Evolutionary conservation across 1,140 invertebrate genomes (phyloP).

Genomic region (Periplaneta americana): DNA sequence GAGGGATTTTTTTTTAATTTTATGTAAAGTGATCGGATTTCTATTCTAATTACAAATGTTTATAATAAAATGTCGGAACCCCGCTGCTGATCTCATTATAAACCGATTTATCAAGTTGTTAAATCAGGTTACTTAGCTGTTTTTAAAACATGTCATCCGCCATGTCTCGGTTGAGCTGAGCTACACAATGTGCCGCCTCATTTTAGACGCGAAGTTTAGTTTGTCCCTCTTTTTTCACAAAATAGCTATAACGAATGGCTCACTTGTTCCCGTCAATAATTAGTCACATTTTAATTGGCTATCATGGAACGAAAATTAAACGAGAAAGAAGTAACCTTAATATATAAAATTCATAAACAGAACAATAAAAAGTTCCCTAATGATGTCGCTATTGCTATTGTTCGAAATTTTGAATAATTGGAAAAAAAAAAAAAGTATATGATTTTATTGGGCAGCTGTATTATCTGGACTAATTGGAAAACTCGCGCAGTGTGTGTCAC

Average conservation of each 20-base stretch:
- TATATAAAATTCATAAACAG: neutral
- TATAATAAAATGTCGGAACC: neutral
- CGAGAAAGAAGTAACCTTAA: neutral
- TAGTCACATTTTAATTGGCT: neutral
- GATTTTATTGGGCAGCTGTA: neutral
- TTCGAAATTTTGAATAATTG: neutral
- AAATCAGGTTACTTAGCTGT: neutral
- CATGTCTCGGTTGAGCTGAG: neutral
- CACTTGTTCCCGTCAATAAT: neutral
- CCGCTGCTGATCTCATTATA: neutral
- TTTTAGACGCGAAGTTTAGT: neutral
- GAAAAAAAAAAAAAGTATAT: neutral
- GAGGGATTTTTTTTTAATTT: neutral
- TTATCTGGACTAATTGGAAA: neutral
- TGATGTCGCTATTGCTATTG: neutral
- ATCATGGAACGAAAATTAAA: neutral
- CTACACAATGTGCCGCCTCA: neutral
- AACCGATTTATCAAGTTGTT: neutral
- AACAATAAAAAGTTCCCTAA: neutral
- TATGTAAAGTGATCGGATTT: neutral
- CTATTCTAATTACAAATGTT: neutral
- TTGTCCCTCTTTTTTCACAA: neutral
- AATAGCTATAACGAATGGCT: neutral
- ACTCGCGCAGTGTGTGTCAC: neutral
- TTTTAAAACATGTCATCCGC: neutral